Evolutionary conservation across 2,113 vertebrate genomes (phyloP), one percentile per base, ranked within the genome.

Genomic region (Coptodon bakossiorum): DNA sequence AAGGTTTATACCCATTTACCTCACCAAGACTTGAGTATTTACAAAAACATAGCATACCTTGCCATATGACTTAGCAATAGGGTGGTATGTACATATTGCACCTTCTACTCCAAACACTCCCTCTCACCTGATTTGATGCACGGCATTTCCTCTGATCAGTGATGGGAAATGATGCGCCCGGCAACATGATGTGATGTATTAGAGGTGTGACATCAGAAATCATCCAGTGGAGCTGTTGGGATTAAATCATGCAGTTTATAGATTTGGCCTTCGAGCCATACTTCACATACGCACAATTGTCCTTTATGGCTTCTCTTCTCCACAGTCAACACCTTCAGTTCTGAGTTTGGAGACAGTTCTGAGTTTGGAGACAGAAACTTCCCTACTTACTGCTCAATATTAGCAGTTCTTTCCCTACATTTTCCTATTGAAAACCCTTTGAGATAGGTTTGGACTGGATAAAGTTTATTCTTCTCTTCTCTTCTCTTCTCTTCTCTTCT

Each of bases 151-250:
- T 87, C 56, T 16, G 38, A 88, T 82, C 61, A 17, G 27, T 81
- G 82, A 59, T 89, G 86, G 78, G 82, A 87, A 89, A 86, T 87
- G 86, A 94, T 92, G 85, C 9, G 50, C 61, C 16, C 14, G 2
- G 68, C 14, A 57, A 86, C 83, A 61, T 31, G 59, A 80, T 57
- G 76, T 86, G 87, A 91, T 92, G 81, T 22, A 91, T 89, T 80
- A 52, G 56, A 38, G 48, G 56, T 1, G 5, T 16, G 66, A 73
- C 80, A 86, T 83, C 56, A 84, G 63, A 87, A 81, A 82, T 91
- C 87, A 82, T 88, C 83, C 12, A 8, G 50, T 57, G 31, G 63
- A 84, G 63, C 82, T 86, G 87, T 57, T 59, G 4, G 57, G 29
- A 8, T 78, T 89, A 88, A 90, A 91, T 90, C 91, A 82, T 81